These are phyloP conservation scores for Halictus rubicundus DNA, from an alignment of 1,140 invertebrate species.

Conservation along the genomic window DNA sequence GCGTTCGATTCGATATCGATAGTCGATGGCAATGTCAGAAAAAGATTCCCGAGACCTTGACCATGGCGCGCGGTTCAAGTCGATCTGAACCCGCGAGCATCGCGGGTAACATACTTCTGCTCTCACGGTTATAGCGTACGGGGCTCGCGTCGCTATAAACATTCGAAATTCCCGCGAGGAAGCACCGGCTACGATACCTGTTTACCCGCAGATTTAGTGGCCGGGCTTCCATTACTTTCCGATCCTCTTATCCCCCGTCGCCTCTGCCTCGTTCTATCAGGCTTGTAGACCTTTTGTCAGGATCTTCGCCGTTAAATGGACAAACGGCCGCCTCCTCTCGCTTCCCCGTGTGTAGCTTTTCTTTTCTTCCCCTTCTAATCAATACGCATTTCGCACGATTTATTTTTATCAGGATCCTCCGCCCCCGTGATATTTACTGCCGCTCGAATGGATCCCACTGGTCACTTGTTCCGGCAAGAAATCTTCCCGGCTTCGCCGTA, in stretches of 20 bases:
- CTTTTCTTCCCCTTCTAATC: slow-evolving; percentile 10
- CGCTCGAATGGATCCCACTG: background rate
- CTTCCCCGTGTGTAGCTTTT: no score
- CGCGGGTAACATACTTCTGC: no score
- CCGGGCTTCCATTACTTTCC: slow-evolving; percentile 9
- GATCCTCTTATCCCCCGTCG: slow-evolving; percentile 18
- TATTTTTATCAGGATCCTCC: background rate
- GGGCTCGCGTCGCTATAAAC: background rate
- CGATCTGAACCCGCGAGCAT: background rate
- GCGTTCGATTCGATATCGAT: background rate
- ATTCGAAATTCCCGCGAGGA: slow-evolving; percentile 23
- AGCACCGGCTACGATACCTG: background rate
- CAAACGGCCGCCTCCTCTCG: background rate
- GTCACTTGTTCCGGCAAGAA: background rate
- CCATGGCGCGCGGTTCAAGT: background rate
- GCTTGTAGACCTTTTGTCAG: slow-evolving; percentile 35
- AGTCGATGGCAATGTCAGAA: background rate
- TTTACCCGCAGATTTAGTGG: slow-evolving; percentile 17
- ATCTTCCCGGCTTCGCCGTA: background rate
- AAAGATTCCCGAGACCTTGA: background rate
- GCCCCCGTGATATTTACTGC: slow-evolving; percentile 15
- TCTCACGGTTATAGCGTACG: no score
- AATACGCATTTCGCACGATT: slow-evolving; percentile 20
- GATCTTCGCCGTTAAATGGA: slow-evolving; percentile 38
- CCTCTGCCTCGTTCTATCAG: background rate